A percentile compares a stretch with the other conserved stretches of the same genome.
phyloP scores from a whole-genome alignment of 1,140 invertebrate genomes.

The Drosophila kikkawai region DNA sequence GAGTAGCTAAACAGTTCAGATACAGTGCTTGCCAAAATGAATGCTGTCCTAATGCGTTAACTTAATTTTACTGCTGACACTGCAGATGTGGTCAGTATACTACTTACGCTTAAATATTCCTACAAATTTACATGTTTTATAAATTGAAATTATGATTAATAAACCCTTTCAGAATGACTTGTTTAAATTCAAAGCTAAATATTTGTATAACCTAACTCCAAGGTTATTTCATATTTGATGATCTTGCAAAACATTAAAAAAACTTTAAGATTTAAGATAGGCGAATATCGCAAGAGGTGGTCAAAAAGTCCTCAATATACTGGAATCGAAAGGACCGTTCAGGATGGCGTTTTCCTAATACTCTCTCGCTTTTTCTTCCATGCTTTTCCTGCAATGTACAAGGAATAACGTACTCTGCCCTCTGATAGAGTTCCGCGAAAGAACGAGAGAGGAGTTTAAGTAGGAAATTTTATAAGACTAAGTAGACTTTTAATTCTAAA shows the following conservation, averaged over 20 bases:
- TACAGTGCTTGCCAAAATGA: slow-evolving; percentile 7
- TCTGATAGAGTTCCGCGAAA: not conserved
- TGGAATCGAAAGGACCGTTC: not conserved
- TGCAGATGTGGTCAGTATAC: no score
- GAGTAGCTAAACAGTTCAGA: slow-evolving; percentile 30
- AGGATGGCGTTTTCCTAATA: no score
- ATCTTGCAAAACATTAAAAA: not conserved
- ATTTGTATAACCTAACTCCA: not conserved
- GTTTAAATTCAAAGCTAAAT: not conserved
- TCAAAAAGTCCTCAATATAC: not conserved
- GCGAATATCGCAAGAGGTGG: no score
- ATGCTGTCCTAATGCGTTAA: not conserved
- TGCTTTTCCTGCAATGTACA: not conserved
- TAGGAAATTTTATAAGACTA: not conserved
- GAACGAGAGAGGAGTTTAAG: not conserved
- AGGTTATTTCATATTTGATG: not conserved
- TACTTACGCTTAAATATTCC: not conserved
- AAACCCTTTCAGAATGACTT: no score
- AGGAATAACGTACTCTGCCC: not conserved
- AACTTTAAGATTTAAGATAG: no score
- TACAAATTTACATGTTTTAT: no score
- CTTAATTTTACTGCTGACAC: no score
- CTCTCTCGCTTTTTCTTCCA: no score
- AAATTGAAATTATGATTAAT: no score
- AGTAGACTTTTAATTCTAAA: not conserved